Evolutionary conservation across 1,140 invertebrate genomes (phyloP), one percentile per base, ranked within the genome.

Genomic region (Leguminivora glycinivorella): DNA sequence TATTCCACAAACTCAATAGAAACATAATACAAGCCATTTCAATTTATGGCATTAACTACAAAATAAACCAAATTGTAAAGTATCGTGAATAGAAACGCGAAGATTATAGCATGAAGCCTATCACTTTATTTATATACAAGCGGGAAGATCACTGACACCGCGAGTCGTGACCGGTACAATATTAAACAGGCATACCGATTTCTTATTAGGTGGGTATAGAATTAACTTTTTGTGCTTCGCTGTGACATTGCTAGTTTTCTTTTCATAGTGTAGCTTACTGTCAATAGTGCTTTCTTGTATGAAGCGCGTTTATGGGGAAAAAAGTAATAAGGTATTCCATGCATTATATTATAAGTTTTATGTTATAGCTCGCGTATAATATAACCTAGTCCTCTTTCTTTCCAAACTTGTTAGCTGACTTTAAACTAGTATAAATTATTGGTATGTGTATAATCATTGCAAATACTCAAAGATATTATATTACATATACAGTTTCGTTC

Each of bases 111-210:
- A 17, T 63, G 19, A 63, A 29, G 25, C 22, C 26, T 63, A 63
- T 26, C 56, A 34, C 58, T 63, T 63, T 63, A 63, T 63, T 63
- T 63, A 63, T 63, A 63, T 19, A 31, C 26, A 26, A 10, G n/a
- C 58, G 58, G 56, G 14, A 63, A 63, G 58, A 63, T 63, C 58
- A 63, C 58, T 63, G 58, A 63, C 58, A 63, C 58, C 58, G 58
- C 58, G 47, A 63, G 58, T 63, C 58, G 58, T 63, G 58, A 63
- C 58, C 58, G 58, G 58, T 63, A 63, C 58, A 63, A 63, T 63
- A 63, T 63, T 63, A 63, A 63, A 63, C 58, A 63, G 58, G n/a
- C 58, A 17, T 63, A 63, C 58, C 58, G 17, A 63, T 31, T 63
- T 63, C 58, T 63, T 63, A 63, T 63, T 31, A 52, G 47, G 47